Evolutionary conservation across 2,888 invertebrate species (phyloP), one percentile per base, ranked within the genome.

Genomic region (Tribolium freemani): DNA sequence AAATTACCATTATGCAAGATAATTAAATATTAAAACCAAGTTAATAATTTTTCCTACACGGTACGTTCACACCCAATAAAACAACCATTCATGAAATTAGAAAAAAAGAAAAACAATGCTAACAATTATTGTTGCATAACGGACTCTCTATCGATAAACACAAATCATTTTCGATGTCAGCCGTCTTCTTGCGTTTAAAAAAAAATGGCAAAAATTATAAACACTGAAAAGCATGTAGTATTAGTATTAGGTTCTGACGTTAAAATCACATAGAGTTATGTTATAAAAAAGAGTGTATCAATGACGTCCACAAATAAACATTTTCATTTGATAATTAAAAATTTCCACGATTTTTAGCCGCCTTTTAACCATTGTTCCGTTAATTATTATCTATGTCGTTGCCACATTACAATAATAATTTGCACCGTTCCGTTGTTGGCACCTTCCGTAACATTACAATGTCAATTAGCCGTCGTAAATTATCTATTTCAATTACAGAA

Each of bases 401-500:
- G 26, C 26, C 26, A 26, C 5, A 26, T 26, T 26, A 26, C 26
- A 26, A 26, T 5, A 26, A 26, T 26, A 38, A 38, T 38, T 38
- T 38, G 38, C 8, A 8, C n/a, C n/a, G 38, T 38, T 38, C 38
- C 38, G 38, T n/a, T 38, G 38, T 38, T 38, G n/a, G 38, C 38
- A 38, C 38, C 38, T 38, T 38, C 38, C 38, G 38, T 38, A 38
- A 3, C n/a, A 38, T 9, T 6, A 8, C 38, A 38, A 38, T 38
- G 38, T 44, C 31, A 67, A 57, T 57, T 56, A 67, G 13, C 54
- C 3, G 4, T 20, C 54, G 53, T 64, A 31, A 38, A 57, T 38
- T 53, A 16, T 53, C 21, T 21, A 45, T 46, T 38, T 38, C 46
- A 46, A 31, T 58, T 58, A 58, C 8, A 58, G 21, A 13, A 58